Conservation (phyloP, 2,113 vertebrate species). For the Hippocampus barbouri region DNA sequence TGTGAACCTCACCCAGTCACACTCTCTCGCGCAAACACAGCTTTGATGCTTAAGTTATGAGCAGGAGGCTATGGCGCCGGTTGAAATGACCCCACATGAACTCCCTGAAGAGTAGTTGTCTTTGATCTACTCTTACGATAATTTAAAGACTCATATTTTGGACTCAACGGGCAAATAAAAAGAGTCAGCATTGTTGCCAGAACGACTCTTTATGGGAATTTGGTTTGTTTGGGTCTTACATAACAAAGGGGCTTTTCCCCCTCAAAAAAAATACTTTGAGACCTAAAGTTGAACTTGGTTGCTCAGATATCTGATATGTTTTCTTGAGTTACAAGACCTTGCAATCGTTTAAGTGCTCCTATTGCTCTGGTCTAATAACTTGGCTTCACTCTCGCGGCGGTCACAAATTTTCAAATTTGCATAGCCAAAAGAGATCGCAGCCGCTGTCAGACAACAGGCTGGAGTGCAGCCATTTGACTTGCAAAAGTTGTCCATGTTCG, state of each 20-base stretch:
- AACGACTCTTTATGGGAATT: constrained; percentile 29
- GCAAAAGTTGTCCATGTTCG: constrained; percentile 63
- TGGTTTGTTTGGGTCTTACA: constrained; percentile 39
- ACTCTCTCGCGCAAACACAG: constrained; percentile 39
- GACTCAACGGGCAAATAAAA: constrained; percentile 35
- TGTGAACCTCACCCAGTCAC: constrained; percentile 44
- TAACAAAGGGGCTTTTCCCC: constrained; percentile 38
- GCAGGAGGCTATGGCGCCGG: constrained; percentile 45
- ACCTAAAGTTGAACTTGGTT: constrained; percentile 48
- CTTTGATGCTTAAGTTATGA: constrained; percentile 68
- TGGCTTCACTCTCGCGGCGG: constrained; percentile 17
- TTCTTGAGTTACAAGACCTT: constrained; percentile 34
- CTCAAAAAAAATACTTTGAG: constrained; percentile 30
- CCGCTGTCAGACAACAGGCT: constrained; percentile 35
- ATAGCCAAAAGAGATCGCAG: constrained; percentile 60
- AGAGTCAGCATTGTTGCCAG: constrained; percentile 23
- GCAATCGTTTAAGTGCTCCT: constrained; percentile 38
- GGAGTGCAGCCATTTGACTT: constrained; percentile 64
- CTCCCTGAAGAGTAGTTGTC: constrained; percentile 38
- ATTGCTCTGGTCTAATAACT: constrained; percentile 32
- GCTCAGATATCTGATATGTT: constrained; percentile 49
- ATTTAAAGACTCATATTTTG: constrained; percentile 34
- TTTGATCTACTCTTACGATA: constrained; percentile 59
- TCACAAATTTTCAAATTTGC: constrained; percentile 64
- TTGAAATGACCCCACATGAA: constrained; percentile 60